phyloP scores from a whole-genome alignment of 2,113 vertebrate species.

The Camelus dromedarius region DNA sequence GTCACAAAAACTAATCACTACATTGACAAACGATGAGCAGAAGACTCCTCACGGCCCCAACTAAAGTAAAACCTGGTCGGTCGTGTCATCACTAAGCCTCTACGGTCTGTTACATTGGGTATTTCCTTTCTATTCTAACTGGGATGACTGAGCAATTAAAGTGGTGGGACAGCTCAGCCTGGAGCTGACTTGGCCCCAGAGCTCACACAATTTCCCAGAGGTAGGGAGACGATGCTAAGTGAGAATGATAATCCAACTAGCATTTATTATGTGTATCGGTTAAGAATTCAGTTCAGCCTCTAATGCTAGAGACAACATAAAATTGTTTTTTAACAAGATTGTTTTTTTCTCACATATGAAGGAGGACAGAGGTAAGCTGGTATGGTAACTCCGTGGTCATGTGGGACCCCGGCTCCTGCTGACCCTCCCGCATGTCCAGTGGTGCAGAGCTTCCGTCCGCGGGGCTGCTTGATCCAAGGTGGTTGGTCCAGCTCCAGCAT shows the following conservation, averaged over 20 bases:
- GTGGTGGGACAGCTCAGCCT: not conserved
- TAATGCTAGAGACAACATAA: not conserved
- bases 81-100: fast-evolving
- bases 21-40: not conserved
- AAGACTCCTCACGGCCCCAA: not conserved
- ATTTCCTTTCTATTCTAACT: not conserved
- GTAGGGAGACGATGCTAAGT: not conserved
- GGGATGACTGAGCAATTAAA: not conserved
- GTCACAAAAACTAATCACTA: not conserved
- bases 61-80: not conserved
- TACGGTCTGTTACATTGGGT: not conserved
- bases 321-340: not conserved
- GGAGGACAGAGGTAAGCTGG: not conserved
- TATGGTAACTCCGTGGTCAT: too few species aligned
- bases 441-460: not conserved
- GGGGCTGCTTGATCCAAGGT: not conserved
- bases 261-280: not conserved
- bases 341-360: not conserved
- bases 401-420: not conserved
- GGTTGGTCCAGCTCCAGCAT: not conserved
- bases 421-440: too few species aligned
- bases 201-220: too few species aligned
- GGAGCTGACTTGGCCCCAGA: not conserved
- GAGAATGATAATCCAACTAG: not conserved
- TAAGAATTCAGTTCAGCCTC: not conserved